Percentiles rank a stretch among this genome's conserved stretches.
Conservation (phyloP, 2,888 invertebrate species). For the Pollenia griseotomentosa region DNA sequence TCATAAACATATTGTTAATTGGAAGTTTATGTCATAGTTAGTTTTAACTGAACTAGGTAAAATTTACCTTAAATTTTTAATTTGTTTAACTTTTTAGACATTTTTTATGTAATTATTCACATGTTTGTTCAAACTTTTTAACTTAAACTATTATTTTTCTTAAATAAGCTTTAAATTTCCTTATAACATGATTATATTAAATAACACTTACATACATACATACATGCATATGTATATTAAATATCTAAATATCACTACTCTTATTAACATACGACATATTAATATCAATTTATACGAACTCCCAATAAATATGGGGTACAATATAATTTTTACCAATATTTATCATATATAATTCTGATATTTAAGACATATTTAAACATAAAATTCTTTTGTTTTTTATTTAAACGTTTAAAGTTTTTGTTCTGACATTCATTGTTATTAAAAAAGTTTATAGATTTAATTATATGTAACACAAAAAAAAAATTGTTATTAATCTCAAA, state of each 20-base stretch:
- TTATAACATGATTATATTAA: not conserved
- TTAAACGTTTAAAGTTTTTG: not conserved
- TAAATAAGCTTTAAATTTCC: slow-evolving; percentile 56
- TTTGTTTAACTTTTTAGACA: not conserved
- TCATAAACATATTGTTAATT: no score
- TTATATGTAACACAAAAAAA: not conserved
- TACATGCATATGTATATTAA: not conserved
- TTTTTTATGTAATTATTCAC: not conserved
- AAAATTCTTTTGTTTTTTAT: not conserved
- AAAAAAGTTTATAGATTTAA: not conserved
- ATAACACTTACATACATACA: not conserved
- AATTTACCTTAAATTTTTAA: no score
- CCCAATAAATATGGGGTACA: not conserved
- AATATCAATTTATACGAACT: not conserved
- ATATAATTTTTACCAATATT: not conserved
- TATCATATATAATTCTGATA: not conserved
- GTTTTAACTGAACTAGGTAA: no score
- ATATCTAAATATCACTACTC: slow-evolving; percentile 27
- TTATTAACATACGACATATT: slow-evolving; percentile 9
- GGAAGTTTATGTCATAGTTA: no score
- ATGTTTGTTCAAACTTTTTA: slow-evolving; percentile 8
- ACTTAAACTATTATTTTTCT: slow-evolving; percentile 31
- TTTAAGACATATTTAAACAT: not conserved
- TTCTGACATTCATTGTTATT: not conserved
- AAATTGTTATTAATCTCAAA: not conserved